A percentile compares a stretch with the other conserved stretches of the same genome.
These are phyloP conservation scores for Styela clava DNA, from an alignment of 23 tunicate genomes.

Conservation along the genomic window DNA sequence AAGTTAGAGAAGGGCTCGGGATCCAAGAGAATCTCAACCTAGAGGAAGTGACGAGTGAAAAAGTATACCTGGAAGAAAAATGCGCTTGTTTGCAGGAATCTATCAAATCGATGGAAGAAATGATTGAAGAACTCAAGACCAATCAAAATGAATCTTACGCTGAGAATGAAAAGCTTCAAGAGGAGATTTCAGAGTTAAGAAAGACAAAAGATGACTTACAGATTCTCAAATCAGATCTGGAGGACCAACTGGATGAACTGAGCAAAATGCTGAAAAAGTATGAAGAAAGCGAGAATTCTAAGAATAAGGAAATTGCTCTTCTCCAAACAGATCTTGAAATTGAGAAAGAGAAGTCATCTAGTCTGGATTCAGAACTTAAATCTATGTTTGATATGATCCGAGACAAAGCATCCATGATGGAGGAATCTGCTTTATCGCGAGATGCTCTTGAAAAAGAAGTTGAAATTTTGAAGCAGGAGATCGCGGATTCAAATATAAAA, in stretches of 20 bases:
- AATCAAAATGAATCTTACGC: background rate
- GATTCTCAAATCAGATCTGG: background rate
- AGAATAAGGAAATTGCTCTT: slow-evolving; percentile 6
- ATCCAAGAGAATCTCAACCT: background rate
- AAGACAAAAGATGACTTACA: background rate
- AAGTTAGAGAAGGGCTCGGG: background rate
- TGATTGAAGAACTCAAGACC: background rate
- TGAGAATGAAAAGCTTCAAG: background rate
- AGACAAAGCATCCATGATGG: slow-evolving; percentile 24
- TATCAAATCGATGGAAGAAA: background rate
- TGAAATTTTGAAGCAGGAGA: background rate
- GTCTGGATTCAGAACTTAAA: background rate
- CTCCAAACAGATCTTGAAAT: slow-evolving; percentile 25
- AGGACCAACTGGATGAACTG: background rate
- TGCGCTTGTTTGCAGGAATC: slow-evolving; percentile 5
- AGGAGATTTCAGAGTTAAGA: background rate
- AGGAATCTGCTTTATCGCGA: slow-evolving; percentile 23
- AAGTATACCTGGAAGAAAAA: background rate
- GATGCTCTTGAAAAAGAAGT: slow-evolving; percentile 10
- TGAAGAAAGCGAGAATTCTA: background rate
- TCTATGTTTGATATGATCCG: slow-evolving; percentile 29
- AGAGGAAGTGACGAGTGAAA: background rate
- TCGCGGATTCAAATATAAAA: background rate
- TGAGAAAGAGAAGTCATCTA: background rate
- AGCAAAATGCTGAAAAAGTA: background rate